A percentile compares a stretch with the other conserved stretches of the same genome.
phyloP scores from a whole-genome alignment of 2,888 invertebrate species.

The Cinara cedri region DNA sequence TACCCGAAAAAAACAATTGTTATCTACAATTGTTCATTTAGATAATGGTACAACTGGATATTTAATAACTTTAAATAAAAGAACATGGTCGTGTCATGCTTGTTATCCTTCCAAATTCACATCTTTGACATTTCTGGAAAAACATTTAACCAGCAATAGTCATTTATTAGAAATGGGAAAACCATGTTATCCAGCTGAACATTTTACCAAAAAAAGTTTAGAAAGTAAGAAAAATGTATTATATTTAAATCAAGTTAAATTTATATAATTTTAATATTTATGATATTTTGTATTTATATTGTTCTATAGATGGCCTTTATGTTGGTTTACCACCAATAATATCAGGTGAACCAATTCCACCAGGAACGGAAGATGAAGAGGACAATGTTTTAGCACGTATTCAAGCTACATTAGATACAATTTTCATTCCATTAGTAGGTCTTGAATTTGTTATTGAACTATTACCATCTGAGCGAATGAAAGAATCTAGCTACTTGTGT shows the following conservation, averaged over 20 bases:
- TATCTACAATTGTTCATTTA: conserved; percentile 59
- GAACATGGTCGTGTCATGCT: conserved; percentile 60
- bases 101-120: conserved; percentile 59
- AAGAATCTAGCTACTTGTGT: conserved; percentile 78
- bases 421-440: conserved; percentile 64
- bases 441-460: conserved; percentile 81
- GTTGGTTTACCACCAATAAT: conserved; percentile 48
- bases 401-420: conserved; percentile 66
- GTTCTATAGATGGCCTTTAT: conserved; percentile 26
- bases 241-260: too few species aligned
- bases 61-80: conserved; percentile 60
- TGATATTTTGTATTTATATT: not conserved
- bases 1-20: conserved; percentile 46
- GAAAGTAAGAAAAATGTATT: conserved; percentile 59
- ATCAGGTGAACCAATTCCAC: conserved; percentile 74
- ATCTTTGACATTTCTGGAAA: conserved; percentile 53
- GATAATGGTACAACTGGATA: conserved; percentile 61
- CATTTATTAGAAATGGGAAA: conserved; percentile 60
- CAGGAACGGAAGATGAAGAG: conserved; percentile 73
- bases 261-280: too few species aligned
- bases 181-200: conserved; percentile 56
- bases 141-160: conserved; percentile 63
- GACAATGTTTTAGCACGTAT: conserved; percentile 64
- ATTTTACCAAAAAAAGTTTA: conserved; percentile 58
- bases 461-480: conserved; percentile 65